A percentile compares a stretch with the other conserved stretches of the same genome.
These are phyloP conservation scores for Drosophila mauritiana DNA, from an alignment of 1,140 invertebrate species.

Conservation along the genomic window DNA sequence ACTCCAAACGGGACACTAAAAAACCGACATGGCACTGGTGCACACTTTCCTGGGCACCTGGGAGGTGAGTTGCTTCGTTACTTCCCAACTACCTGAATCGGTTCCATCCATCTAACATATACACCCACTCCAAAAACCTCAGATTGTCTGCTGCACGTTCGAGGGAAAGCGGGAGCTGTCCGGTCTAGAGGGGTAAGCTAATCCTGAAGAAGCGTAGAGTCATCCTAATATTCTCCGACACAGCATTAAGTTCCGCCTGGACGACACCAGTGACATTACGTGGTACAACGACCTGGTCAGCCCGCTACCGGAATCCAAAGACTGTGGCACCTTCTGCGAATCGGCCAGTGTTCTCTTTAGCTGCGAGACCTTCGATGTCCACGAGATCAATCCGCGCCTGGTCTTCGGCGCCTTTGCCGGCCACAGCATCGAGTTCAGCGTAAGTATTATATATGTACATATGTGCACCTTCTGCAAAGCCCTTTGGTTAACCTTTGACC, in stretches of 20 bases:
- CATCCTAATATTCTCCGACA: not conserved
- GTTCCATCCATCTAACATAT: not conserved
- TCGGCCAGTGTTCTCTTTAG: conserved; percentile 86
- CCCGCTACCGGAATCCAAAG: conserved; percentile 85
- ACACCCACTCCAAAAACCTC: not conserved
- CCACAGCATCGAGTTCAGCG: conserved; percentile 88
- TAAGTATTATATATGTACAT: conserved; percentile 62
- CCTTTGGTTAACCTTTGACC: not conserved
- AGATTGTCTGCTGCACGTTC: conserved; percentile 80
- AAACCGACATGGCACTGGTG: conserved; percentile 52
- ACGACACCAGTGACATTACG: conserved; percentile 88
- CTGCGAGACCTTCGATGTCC: conserved; percentile 89
- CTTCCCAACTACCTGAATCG: not conserved
- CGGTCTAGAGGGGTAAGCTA: conserved; percentile 70
- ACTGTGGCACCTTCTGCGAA: conserved; percentile 71
- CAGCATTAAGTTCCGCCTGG: conserved; percentile 88
- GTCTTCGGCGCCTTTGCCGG: conserved; percentile 88
- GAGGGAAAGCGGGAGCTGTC: conserved; percentile 74
- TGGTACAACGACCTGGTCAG: conserved; percentile 86
- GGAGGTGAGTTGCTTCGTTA: conserved; percentile 63
- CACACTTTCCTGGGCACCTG: conserved; percentile 81
- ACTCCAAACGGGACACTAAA: conserved; percentile 11
- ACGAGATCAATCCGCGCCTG: conserved; percentile 84
- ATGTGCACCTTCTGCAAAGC: not conserved
- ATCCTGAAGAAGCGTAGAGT: not conserved